These are phyloP conservation scores for Cheirogaleus major DNA, from an alignment of 2,797 vertebrate species.

Conservation along the genomic window DNA sequence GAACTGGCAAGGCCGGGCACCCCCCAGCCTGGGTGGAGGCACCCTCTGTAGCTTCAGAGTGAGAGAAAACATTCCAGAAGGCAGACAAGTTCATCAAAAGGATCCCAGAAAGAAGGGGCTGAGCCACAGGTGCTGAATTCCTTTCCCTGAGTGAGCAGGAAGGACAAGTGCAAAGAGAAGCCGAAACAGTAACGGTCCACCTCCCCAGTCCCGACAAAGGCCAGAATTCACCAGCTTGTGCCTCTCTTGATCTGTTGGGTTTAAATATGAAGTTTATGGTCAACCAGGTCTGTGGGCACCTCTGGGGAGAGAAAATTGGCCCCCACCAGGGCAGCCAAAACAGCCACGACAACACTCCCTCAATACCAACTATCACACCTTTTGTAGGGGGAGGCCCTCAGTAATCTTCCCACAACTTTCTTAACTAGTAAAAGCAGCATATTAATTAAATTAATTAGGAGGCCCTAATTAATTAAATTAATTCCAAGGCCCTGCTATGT, in stretches of 20 bases:
- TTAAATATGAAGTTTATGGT: neutral
- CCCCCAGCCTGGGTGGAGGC: neutral
- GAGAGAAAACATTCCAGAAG: neutral
- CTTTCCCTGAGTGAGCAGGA: neutral
- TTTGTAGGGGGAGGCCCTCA: neutral
- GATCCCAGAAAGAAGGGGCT: neutral
- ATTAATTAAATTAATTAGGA: too few relatives aligned
- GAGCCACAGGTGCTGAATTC: neutral
- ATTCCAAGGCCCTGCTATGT: neutral
- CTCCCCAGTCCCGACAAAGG: neutral
- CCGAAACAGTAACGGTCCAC: neutral
- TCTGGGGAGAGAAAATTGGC: neutral
- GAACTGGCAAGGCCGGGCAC: neutral
- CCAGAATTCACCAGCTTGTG: too few relatives aligned
- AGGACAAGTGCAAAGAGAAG: neutral
- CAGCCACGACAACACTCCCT: accelerated
- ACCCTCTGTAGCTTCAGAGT: neutral
- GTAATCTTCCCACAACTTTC: neutral
- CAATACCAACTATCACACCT: accelerated
- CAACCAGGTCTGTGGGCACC: neutral
- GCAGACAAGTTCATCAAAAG: neutral
- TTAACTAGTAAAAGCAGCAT: neutral
- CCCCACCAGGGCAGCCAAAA: too few relatives aligned
- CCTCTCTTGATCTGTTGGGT: neutral
- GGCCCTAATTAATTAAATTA: too few relatives aligned